Percentiles rank a stretch among this genome's conserved stretches.
phyloP scores from a whole-genome alignment of 1,140 invertebrate species.

The Halyomorpha halys region DNA sequence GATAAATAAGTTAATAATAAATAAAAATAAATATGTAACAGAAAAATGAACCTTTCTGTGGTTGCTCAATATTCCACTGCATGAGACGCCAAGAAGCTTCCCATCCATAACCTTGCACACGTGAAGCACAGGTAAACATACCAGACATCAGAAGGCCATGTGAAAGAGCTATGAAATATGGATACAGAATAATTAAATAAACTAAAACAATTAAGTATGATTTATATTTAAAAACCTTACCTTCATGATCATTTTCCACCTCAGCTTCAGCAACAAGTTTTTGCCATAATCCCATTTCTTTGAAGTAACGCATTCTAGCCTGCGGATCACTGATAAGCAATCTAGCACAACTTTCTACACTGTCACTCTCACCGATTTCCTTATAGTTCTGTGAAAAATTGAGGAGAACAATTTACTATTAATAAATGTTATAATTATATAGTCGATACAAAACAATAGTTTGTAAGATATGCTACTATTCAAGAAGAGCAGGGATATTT shows the following conservation, averaged over 20 bases:
- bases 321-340: not conserved
- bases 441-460: too few species aligned
- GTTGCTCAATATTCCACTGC: not conserved
- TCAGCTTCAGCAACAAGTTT: constrained; percentile 3
- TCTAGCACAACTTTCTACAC: not conserved
- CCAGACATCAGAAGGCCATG: constrained; percentile 8
- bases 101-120: not conserved
- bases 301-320: not conserved
- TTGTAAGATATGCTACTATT: too few species aligned
- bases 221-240: not conserved
- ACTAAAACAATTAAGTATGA: too few species aligned
- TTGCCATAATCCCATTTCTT: constrained; percentile 5
- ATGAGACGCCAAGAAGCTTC: not conserved
- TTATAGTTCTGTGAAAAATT: not conserved
- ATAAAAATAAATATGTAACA: not conserved
- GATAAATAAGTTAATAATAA: not conserved
- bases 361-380: not conserved
- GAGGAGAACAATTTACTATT: not conserved
- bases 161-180: not conserved
- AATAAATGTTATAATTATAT: too few species aligned
- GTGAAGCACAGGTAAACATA: not conserved
- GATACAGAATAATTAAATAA: too few species aligned
- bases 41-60: not conserved
- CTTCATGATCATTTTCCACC: not conserved
- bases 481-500: too few species aligned